Evolutionary conservation across 2,113 vertebrate species (phyloP).

Genomic region (Pipa parva): DNA sequence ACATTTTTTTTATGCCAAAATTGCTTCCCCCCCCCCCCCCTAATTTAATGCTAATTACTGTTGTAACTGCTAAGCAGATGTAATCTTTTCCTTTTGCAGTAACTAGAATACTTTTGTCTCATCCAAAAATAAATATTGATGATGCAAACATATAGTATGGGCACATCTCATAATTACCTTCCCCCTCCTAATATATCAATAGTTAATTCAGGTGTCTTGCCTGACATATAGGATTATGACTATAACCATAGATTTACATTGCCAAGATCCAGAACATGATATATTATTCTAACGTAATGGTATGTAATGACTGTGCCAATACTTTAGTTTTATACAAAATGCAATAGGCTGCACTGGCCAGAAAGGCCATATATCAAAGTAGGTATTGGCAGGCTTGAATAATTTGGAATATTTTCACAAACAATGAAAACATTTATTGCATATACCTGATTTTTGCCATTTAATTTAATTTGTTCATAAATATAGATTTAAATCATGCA

Average conservation of each 20-base stretch:
- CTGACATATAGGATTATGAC: background rate
- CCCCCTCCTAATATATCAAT: background rate
- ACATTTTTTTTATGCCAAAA: too few relatives aligned
- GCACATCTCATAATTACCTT: background rate
- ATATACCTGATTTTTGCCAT: background rate
- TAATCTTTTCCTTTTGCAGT: too few relatives aligned
- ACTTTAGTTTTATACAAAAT: slow-evolving; percentile 31
- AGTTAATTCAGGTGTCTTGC: slow-evolving; percentile 7
- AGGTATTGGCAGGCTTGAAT: background rate
- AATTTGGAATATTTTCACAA: background rate
- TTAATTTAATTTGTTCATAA: background rate
- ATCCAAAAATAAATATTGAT: background rate
- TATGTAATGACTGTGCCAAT: slow-evolving; percentile 33
- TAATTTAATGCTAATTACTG: too few relatives aligned
- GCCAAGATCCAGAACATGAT: slow-evolving; percentile 1
- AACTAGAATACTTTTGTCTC: background rate
- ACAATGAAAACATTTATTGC: background rate
- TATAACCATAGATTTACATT: background rate
- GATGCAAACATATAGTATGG: background rate
- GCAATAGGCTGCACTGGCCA: slow-evolving; percentile 24
- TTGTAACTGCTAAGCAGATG: too few relatives aligned
- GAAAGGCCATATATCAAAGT: background rate
- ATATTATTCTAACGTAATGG: slow-evolving; percentile 20
- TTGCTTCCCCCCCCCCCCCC: too few relatives aligned
- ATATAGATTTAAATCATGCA: background rate